Evolutionary conservation across 2,797 vertebrate species (phyloP), one percentile per base, ranked within the genome.

Genomic region (Sandelia bainsii): DNA sequence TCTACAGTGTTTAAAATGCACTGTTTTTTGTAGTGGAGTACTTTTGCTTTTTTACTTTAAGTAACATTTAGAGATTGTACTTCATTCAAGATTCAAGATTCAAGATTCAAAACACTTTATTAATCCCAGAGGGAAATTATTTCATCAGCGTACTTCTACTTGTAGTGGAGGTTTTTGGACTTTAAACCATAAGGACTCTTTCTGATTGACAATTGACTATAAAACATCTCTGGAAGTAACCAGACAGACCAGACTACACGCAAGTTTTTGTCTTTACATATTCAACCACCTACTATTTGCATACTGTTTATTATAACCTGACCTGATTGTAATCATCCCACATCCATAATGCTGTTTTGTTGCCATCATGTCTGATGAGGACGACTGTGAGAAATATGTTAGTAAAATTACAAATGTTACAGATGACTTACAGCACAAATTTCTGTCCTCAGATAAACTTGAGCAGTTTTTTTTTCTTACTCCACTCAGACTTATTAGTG

Each of bases 261-360:
- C 29, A 39, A 46, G 9, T 0, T 13, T 22, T 20, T 32, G 11
- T 9, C 14, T 8, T 14, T 27, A 46, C 39, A 2, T 23, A 27
- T 42, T 20, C 23, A 6, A 17, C 54, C 39, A 19, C 56, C 22
- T 53, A 0, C 45, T 27, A 62, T 82, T 72, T 60, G 61, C 83
- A 78, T 66, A 13, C 1, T 7, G 8, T 68, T 72, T 49, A 62
- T 80, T 22, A 62, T 17, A 64, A 37, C 29, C 66, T 69, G 70
- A 77, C 72, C 64, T 86, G 80, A 83, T 83, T 83, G 45, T 75
- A 59, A 72, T 68, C 34, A 70, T 61, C 62, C 19, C 5, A 34
- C 61, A 66, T 22, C 34, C 22, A n/a, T 57, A 48, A 52, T 72
- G 44, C 48, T 72, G 67, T 64, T 75, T 49, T 68, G 63, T 22